Conservation (phyloP, 2,797 vertebrate species). For the Sandelia bainsii region DNA sequence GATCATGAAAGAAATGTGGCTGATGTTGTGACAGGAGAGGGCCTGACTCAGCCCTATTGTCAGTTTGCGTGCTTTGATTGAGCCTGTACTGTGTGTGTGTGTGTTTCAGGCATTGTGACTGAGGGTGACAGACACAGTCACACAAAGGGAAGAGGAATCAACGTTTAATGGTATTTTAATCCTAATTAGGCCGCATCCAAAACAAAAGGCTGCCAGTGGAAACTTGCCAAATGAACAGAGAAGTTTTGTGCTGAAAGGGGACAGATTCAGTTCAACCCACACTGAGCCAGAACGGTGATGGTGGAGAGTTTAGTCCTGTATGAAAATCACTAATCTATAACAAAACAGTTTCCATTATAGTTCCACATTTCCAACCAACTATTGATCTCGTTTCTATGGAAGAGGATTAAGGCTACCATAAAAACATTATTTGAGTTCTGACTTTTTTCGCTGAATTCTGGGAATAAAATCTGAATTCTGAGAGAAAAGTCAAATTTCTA, state of each 20-base stretch:
- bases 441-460: too few relatives aligned
- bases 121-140: neutral
- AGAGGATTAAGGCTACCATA: too few relatives aligned
- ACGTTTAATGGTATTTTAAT: constrained; percentile 2
- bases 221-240: constrained; percentile 3
- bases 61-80: neutral
- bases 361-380: too few relatives aligned
- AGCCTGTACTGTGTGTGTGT: neutral
- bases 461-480: too few relatives aligned
- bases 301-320: neutral
- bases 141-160: neutral
- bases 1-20: neutral
- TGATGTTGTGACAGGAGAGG: constrained; percentile 23
- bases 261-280: neutral
- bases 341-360: too few relatives aligned
- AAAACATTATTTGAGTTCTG: too few relatives aligned
- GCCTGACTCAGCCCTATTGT: neutral
- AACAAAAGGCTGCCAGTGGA: constrained; percentile 9
- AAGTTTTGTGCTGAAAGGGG: neutral
- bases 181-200: neutral
- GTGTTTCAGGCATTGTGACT: neutral
- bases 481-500: too few relatives aligned
- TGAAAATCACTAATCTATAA: neutral
- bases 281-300: neutral
- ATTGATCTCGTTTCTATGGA: too few relatives aligned